Percentiles rank a stretch among this genome's conserved stretches.
Evolutionary conservation across 1,140 invertebrate species (phyloP).

Genomic region (Apis dorsata): DNA sequence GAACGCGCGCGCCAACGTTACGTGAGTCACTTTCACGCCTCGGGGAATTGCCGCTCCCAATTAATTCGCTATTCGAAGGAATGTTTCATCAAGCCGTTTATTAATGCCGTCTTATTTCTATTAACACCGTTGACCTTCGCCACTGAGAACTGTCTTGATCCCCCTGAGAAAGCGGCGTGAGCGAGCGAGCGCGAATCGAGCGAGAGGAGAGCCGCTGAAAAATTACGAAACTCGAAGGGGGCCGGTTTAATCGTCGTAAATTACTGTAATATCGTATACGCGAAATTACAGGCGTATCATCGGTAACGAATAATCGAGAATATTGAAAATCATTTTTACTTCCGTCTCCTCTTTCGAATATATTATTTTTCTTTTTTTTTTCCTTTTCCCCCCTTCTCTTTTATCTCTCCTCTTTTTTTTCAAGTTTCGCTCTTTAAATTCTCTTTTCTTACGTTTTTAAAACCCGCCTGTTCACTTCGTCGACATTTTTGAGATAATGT

Average conservation of each 20-base stretch:
- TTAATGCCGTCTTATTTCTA: constrained; percentile 75
- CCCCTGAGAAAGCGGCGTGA: constrained; percentile 60
- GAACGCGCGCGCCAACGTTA: constrained; percentile 23
- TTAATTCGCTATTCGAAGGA: constrained; percentile 71
- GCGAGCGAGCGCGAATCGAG: not conserved
- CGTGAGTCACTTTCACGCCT: constrained; percentile 69
- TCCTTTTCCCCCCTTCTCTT: not conserved
- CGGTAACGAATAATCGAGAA: constrained; percentile 52
- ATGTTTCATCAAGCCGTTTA: constrained; percentile 74
- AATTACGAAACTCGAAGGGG: constrained; percentile 54
- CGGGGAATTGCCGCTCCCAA: constrained; percentile 68
- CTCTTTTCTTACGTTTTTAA: not conserved
- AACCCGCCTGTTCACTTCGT: not conserved
- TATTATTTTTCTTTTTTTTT: not conserved
- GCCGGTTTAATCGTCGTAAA: constrained; percentile 59
- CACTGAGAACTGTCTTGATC: constrained; percentile 52
- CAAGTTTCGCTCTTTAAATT: not conserved
- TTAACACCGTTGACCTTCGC: constrained; percentile 72
- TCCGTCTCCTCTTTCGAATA: constrained; percentile 27
- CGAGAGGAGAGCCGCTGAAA: constrained; percentile 38
- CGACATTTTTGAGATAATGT: constrained; percentile 7
- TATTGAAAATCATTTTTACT: constrained; percentile 56
- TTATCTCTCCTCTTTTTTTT: too few relatives aligned
- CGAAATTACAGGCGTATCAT: constrained; percentile 54
- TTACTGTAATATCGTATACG: constrained; percentile 49